Base-by-base conservation (phyloP, 2,113 vertebrate species). In the Equus przewalskii region DNA sequence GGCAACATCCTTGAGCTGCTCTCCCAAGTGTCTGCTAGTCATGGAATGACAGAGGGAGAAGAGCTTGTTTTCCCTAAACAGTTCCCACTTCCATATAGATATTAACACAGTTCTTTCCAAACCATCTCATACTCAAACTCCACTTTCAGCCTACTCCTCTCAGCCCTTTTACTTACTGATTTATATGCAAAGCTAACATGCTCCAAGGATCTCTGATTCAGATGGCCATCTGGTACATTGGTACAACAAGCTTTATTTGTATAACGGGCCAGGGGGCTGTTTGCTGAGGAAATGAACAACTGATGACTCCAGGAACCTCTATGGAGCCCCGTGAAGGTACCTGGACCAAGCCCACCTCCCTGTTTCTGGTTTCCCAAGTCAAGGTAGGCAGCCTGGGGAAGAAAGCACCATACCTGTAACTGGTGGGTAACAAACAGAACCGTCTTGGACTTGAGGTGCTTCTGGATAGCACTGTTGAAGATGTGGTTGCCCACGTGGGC, bases 401-500 rank as follows among this genome's bases (percentile, higher is more conserved):
- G 76, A 33, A 69, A 5, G 33, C 7, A 16, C 3, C 51, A 11
- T 98, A 99, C 99, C 99, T 99, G 99, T 86, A 99, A 99, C 98
- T 99, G 99, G 97, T 99, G 99, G 0, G 99, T 99, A 93, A 99
- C 98, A 65, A 99, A 99, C 91, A 99, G 98, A 97, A 99, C 98
- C 0, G 99, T 99, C 98, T 99, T 99, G 89, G 99, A 98, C 60
- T 98, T 99, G 70, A 99, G 98, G 92, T 99, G 99, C 97, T 99
- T 99, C 97, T 98, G 99, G 98, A 99, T 99, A 92, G 99, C 99
- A 73, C 99, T 99, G 98, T 99, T 99, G 98, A 99, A 99, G 98
- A 99, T 99, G 99, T 99, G 99, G 96, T 99, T 99, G 98, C 99
- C 99, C 90, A 99, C 99, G 0, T 99, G 99, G 97, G 99, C 99